These are phyloP conservation scores for Manacus vitellinus DNA, from an alignment of 2,113 vertebrate species.

Conservation along the genomic window DNA sequence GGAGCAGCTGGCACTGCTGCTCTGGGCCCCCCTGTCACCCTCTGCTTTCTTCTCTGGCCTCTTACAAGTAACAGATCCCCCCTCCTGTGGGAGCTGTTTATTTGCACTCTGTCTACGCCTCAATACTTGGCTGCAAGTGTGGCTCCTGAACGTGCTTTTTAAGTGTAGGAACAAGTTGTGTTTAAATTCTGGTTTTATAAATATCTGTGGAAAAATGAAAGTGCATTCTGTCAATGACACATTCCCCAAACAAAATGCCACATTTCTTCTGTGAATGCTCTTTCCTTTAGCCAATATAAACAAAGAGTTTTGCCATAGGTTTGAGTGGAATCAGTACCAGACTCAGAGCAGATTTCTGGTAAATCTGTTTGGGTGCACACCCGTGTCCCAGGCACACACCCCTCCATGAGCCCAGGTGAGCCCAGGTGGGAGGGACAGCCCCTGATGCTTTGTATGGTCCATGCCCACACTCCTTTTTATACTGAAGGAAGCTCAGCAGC, in stretches of 20 bases:
- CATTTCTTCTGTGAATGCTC: background rate
- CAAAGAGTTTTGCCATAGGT: background rate
- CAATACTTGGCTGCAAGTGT: background rate
- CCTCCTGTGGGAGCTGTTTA: background rate
- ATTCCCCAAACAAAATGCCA: accelerated
- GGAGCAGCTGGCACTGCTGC: background rate
- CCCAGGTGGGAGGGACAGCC: accelerated
- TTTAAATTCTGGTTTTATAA: background rate
- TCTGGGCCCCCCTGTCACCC: background rate
- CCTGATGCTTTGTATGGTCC: background rate
- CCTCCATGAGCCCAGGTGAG: accelerated
- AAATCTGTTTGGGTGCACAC: background rate
- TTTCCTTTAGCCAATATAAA: background rate
- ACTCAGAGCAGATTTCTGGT: background rate
- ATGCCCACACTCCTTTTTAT: accelerated
- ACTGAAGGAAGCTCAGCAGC: accelerated
- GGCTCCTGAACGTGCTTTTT: background rate
- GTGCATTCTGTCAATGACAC: accelerated
- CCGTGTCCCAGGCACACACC: accelerated
- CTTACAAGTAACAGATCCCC: accelerated
- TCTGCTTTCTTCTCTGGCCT: background rate
- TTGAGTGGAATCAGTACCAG: background rate
- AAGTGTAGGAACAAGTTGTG: background rate
- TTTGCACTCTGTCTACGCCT: background rate
- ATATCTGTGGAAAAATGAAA: background rate